A percentile compares a stretch with the other conserved stretches of the same genome.
phyloP scores from a whole-genome alignment of 2,888 invertebrate genomes.

The Ganaspis brasiliensis region DNA sequence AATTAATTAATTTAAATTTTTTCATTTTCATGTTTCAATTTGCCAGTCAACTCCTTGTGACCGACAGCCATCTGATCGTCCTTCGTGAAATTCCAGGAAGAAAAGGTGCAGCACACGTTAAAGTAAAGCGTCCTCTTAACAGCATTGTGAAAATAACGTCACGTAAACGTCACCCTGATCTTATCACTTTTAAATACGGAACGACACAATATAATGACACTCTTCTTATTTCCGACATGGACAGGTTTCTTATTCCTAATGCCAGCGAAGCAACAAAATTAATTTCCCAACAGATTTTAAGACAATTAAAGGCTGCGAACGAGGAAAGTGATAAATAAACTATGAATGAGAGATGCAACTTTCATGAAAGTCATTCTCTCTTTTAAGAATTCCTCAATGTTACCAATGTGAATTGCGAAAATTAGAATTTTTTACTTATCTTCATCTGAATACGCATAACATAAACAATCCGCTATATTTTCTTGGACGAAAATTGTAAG shows the following conservation, averaged over 20 bases:
- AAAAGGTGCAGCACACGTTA: conserved; percentile 91
- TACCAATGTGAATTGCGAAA: conserved; percentile 12
- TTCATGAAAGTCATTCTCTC: no score
- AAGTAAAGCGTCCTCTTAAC: conserved; percentile 92
- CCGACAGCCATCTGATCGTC: conserved; percentile 92
- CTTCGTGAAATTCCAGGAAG: conserved; percentile 89
- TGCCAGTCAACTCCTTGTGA: conserved; percentile 91
- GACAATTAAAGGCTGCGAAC: conserved; percentile 81
- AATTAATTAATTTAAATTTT: conserved; percentile 18
- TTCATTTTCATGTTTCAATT: conserved; percentile 3
- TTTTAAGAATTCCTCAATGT: no score
- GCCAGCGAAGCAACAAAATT: conserved; percentile 94
- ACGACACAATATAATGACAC: conserved; percentile 89
- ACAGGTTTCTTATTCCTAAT: conserved; percentile 95
- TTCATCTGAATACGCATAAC: conserved; percentile 48
- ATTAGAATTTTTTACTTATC: conserved; percentile 52
- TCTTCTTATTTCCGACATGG: conserved; percentile 93
- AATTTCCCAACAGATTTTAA: conserved; percentile 93
- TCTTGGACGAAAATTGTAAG: conserved; percentile 45
- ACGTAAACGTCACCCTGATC: conserved; percentile 95
- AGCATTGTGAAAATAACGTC: conserved; percentile 98
- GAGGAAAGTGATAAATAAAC: conserved; percentile 59
- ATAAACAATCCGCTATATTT: conserved; percentile 45
- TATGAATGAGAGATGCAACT: conserved; percentile 31
- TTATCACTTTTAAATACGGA: conserved; percentile 98